Evolutionary conservation across 2,113 vertebrate species (phyloP), one percentile per base, ranked within the genome.

Genomic region (Paratilapia polleni): DNA sequence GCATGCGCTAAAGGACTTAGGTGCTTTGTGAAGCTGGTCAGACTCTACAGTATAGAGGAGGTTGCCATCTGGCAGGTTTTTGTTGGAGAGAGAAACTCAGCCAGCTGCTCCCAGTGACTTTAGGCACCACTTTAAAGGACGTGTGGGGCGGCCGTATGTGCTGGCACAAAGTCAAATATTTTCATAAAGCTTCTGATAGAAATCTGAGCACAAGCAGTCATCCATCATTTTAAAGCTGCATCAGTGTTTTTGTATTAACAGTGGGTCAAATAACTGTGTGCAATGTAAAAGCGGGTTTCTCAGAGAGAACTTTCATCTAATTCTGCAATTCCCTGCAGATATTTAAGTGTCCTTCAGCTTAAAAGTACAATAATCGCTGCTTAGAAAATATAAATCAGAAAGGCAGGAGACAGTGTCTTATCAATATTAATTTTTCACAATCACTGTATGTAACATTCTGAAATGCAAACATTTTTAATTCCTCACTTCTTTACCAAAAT

Each of bases 101-200:
- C 47, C 66, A 73, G 66, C 43, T 73, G 66, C 43, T 31, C 43
- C 49, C 66, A n/a, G 66, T 52, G 66, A 73, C 26, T 52, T 73
- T 4, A 73, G 66, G 66, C 66, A 73, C 3, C 1, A 2, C 26
- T 73, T 73, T 73, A 31, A 52, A 73, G 26, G 4, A 52, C 24
- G 26, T 73, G 66, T 7, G 0, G 66, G 28, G 66, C 0, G 10
- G 66, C 26, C 43, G 17, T 73, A 73, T 31, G 66, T 52, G 66
- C 66, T 73, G 66, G 66, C 43, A 73, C 17, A 0, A 73, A 73
- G 24, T 52, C 66, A n/a, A 26, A 73, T 73, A 52, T 73, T 73
- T 31, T 31, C 66, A 52, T 58, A 20, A 41, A 61, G 36, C 36
- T 58, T 0, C 61, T 52, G 54, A 77, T 8, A 1, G 38, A n/a